These are phyloP conservation scores for Microplitis mediator DNA, from an alignment of 1,140 invertebrate species.

Conservation along the genomic window DNA sequence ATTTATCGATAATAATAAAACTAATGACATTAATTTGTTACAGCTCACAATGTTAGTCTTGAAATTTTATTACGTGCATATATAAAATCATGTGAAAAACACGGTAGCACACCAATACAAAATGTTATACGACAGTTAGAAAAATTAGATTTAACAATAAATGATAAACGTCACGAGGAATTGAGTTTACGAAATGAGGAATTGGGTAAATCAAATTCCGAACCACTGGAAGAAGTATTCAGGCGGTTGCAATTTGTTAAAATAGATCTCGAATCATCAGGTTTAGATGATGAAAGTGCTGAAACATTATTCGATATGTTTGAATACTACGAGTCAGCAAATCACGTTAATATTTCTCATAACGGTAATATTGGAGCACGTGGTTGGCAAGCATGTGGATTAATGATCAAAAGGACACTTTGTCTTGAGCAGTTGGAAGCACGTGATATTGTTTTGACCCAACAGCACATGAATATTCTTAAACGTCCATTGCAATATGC, in stretches of 20 bases:
- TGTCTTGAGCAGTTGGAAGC: conserved; percentile 75
- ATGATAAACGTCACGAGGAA: conserved; percentile 56
- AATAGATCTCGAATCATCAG: conserved; percentile 71
- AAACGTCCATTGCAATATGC: conserved; percentile 71
- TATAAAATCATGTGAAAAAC: conserved; percentile 72
- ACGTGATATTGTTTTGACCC: conserved; percentile 69
- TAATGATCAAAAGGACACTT: conserved; percentile 80
- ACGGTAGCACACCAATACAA: conserved; percentile 71
- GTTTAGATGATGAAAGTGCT: conserved; percentile 71
- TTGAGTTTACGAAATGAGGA: conserved; percentile 63
- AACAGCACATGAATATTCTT: conserved; percentile 73
- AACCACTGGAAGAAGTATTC: conserved; percentile 78
- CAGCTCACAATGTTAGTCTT: conserved; percentile 61
- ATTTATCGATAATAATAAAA: conserved; percentile 1
- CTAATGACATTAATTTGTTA: conserved; percentile 48
- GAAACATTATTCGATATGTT: conserved; percentile 89
- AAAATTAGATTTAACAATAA: conserved; percentile 19
- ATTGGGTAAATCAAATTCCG: conserved; percentile 68
- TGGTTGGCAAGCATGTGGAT: conserved; percentile 81
- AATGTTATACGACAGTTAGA: conserved; percentile 58
- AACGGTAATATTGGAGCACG: conserved; percentile 75
- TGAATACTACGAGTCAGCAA: conserved; percentile 87
- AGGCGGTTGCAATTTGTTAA: conserved; percentile 75
- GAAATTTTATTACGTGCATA: conserved; percentile 75
- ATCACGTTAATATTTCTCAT: conserved; percentile 77